These are phyloP conservation scores for Pangasianodon hypophthalmus DNA, from an alignment of 2,113 vertebrate species.

Conservation along the genomic window DNA sequence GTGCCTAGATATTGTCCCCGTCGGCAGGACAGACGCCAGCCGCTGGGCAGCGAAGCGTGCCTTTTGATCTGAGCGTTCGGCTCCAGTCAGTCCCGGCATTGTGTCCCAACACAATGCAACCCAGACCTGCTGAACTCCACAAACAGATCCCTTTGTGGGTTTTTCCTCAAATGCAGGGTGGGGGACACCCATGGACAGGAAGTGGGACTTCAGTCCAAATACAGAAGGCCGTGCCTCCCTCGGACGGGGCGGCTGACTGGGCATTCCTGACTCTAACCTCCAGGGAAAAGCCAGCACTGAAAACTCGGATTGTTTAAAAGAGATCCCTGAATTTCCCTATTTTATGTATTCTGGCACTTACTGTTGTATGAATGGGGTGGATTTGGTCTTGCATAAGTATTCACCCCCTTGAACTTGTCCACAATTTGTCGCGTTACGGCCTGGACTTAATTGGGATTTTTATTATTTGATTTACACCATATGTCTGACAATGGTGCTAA, in stretches of 20 bases:
- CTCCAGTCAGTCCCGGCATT: slow-evolving; percentile 82
- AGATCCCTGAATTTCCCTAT: not conserved
- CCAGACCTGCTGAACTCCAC: slow-evolving; percentile 76
- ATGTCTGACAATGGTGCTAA: not conserved
- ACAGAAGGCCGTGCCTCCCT: slow-evolving; percentile 65
- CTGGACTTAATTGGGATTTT: not conserved
- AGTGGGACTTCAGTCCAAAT: slow-evolving; percentile 73
- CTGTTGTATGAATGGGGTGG: not conserved
- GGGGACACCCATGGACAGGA: slow-evolving; percentile 79
- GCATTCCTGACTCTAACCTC: slow-evolving; percentile 56
- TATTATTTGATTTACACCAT: not conserved
- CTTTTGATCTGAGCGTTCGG: slow-evolving; percentile 76
- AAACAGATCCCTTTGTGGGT: slow-evolving; percentile 76
- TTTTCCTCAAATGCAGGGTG: slow-evolving; percentile 72
- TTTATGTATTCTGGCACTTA: not conserved
- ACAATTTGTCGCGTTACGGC: not conserved
- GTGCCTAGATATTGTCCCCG: slow-evolving; percentile 67
- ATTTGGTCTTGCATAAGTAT: not conserved
- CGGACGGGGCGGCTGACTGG: slow-evolving; percentile 64
- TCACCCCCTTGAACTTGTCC: not conserved
- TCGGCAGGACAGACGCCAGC: slow-evolving; percentile 68
- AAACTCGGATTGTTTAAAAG: not conserved
- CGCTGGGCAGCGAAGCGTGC: slow-evolving; percentile 70
- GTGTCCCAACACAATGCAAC: slow-evolving; percentile 80
- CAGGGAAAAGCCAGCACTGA: slow-evolving; percentile 15